A percentile compares a stretch with the other conserved stretches of the same genome.
Conservation (phyloP, 2,888 invertebrate species). For the Aporophyla nigra region DNA sequence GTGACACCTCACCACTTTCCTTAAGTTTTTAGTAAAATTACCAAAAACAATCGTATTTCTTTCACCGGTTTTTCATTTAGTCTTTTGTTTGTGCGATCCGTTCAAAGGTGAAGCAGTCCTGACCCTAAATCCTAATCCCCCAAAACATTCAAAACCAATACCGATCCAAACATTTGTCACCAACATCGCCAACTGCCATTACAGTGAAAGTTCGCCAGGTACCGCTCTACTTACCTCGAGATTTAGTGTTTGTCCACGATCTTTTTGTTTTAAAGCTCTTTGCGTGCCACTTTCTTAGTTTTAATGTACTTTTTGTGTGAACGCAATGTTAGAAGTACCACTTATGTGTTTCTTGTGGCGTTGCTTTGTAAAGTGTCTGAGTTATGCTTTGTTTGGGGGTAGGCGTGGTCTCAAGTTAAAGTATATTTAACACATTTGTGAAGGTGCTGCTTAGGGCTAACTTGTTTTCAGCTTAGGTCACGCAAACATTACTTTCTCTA, state of each 20-base stretch:
- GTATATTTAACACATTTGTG: background rate
- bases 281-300: constrained; percentile 58
- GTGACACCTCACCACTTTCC: background rate
- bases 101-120: background rate
- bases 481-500: background rate
- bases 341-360: constrained; percentile 55
- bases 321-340: constrained; percentile 58
- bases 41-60: background rate
- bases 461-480: background rate
- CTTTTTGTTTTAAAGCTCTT: constrained; percentile 65
- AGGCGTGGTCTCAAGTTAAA: constrained; percentile 8
- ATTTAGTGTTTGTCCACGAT: constrained; percentile 63
- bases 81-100: background rate
- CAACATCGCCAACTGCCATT: constrained; percentile 54
- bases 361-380: constrained; percentile 29
- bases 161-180: constrained; percentile 56
- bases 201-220: constrained; percentile 61
- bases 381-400: constrained; percentile 17
- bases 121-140: constrained; percentile 7
- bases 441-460: background rate
- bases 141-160: constrained; percentile 34
- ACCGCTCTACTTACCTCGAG: constrained; percentile 57
- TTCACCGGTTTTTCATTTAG: background rate
- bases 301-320: constrained; percentile 70
- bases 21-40: background rate